phyloP scores from a whole-genome alignment of 2,113 vertebrate genomes.

The Martes martes region DNA sequence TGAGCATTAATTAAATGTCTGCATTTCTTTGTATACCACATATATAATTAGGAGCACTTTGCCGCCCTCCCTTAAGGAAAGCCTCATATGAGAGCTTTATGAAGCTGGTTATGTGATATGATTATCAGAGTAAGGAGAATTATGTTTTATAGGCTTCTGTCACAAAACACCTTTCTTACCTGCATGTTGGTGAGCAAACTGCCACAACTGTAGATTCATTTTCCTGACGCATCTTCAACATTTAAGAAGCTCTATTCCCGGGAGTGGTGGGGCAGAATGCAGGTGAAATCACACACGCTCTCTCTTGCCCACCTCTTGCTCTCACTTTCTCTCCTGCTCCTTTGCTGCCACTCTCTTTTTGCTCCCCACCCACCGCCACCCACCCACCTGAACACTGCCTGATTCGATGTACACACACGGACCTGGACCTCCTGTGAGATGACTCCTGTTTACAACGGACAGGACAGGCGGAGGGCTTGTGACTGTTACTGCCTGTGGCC shows the following conservation, averaged over 20 bases:
- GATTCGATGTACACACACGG: background rate
- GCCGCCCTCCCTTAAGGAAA: background rate
- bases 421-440: background rate
- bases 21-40: conserved; percentile 38
- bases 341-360: background rate
- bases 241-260: background rate
- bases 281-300: background rate
- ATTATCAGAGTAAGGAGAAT: background rate
- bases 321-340: background rate
- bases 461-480: background rate
- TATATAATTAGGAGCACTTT: conserved; percentile 33
- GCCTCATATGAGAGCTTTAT: background rate
- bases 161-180: background rate
- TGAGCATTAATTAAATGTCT: conserved; percentile 61
- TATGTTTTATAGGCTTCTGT: background rate
- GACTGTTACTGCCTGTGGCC: background rate
- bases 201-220: background rate
- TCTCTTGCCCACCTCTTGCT: background rate
- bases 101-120: conserved; percentile 22
- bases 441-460: background rate
- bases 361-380: background rate
- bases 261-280: background rate
- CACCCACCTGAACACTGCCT: background rate
- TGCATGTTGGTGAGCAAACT: background rate
- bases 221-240: background rate